Evolutionary conservation across 1,140 invertebrate species (phyloP).

Genomic region (Octopus bimaculoides): DNA sequence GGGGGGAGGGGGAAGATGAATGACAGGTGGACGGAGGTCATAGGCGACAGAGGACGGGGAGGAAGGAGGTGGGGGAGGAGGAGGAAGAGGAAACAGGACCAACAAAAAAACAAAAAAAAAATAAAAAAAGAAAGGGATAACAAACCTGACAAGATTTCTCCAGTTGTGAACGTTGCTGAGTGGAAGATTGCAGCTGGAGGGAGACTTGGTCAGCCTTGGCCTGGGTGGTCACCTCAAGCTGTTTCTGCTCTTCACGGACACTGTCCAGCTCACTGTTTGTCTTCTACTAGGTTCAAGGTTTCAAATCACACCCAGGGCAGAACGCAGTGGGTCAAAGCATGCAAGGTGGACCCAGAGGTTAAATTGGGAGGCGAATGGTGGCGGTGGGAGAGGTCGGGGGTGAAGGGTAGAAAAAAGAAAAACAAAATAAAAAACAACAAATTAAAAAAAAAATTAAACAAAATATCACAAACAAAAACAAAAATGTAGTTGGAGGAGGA

Average conservation of each 20-base stretch:
- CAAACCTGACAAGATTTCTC: conserved; percentile 44
- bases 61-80: background rate
- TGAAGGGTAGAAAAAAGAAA: too few relatives aligned
- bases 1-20: too few relatives aligned
- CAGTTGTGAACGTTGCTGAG: conserved; percentile 37
- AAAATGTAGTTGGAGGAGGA: too few relatives aligned
- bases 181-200: conserved; percentile 36
- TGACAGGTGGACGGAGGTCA: background rate
- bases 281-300: conserved; percentile 31
- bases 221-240: conserved; percentile 47
- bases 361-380: too few relatives aligned
- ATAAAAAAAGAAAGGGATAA: background rate
- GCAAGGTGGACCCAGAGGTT: too few relatives aligned
- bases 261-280: conserved; percentile 41
- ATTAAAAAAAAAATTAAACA: too few relatives aligned
- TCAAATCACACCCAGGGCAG: too few relatives aligned
- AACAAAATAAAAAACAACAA: too few relatives aligned
- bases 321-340: too few relatives aligned
- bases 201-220: conserved; percentile 45
- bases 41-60: background rate
- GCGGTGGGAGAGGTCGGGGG: too few relatives aligned
- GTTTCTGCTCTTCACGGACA: conserved; percentile 42
- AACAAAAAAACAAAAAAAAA: too few relatives aligned
- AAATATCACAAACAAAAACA: too few relatives aligned
- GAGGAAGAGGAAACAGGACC: background rate